phyloP scores from a whole-genome alignment of 1,140 invertebrate species.

The Microvelia longipes region DNA sequence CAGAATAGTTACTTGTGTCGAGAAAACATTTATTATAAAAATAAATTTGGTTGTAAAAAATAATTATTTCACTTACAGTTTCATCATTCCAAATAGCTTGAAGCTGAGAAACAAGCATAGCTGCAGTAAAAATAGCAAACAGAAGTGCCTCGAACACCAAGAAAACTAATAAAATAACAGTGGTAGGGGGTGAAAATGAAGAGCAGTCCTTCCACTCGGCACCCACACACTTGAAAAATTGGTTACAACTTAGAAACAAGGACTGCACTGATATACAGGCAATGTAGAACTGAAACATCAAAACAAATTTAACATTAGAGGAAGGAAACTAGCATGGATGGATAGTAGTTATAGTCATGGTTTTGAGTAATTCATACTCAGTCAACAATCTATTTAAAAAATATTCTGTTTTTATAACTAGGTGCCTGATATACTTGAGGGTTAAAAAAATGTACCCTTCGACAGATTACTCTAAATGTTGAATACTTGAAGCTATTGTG shows the following conservation, averaged over 20 bases:
- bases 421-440: too few species aligned
- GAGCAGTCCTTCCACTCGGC: constrained; percentile 92
- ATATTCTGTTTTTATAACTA: too few species aligned
- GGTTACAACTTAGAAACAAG: constrained; percentile 76
- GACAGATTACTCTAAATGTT: too few species aligned
- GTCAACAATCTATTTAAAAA: too few species aligned
- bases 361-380: too few species aligned
- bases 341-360: too few species aligned
- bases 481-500: too few species aligned
- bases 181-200: constrained; percentile 82
- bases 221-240: constrained; percentile 84
- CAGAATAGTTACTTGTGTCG: too few species aligned
- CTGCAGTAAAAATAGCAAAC: constrained; percentile 95
- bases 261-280: constrained; percentile 89
- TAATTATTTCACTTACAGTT: constrained; percentile 79
- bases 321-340: too few species aligned
- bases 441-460: too few species aligned
- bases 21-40: too few species aligned
- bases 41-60: too few species aligned
- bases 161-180: constrained; percentile 87
- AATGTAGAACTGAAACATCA: constrained; percentile 81
- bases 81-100: constrained; percentile 98
- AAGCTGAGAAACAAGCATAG: constrained; percentile 87
- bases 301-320: background rate
- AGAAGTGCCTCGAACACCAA: constrained; percentile 91